Evolutionary conservation across 1,140 invertebrate genomes (phyloP).

Genomic region (Heliconius hermathena): DNA sequence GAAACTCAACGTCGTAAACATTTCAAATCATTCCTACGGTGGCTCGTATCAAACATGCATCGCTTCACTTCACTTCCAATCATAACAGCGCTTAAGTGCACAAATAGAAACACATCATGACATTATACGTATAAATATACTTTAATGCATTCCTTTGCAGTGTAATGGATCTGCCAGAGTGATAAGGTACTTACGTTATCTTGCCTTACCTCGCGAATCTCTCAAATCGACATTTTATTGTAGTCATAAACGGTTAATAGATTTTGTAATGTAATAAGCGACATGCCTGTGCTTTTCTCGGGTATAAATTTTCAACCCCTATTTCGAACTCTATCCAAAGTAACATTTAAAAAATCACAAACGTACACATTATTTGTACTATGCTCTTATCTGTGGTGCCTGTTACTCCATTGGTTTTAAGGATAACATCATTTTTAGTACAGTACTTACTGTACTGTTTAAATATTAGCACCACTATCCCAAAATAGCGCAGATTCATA

Average conservation of each 20-base stretch:
- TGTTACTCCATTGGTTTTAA: too few relatives aligned
- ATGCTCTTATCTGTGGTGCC: too few relatives aligned
- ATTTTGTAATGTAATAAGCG: too few relatives aligned
- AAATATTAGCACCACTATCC: too few relatives aligned
- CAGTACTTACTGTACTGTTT: too few relatives aligned
- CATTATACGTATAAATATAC: slow-evolving; percentile 25
- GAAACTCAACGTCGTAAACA: neutral
- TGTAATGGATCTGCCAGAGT: slow-evolving; percentile 32
- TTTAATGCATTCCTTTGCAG: slow-evolving; percentile 33
- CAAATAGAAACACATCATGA: slow-evolving; percentile 35
- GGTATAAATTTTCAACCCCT: too few relatives aligned
- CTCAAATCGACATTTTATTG: neutral
- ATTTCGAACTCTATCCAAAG: too few relatives aligned
- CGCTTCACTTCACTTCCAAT: slow-evolving; percentile 19
- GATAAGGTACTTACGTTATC: neutral
- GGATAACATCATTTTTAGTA: too few relatives aligned
- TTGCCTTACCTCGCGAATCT: neutral
- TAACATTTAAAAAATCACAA: too few relatives aligned
- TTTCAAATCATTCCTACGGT: neutral
- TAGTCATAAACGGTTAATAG: neutral
- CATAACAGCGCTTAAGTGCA: slow-evolving; percentile 34
- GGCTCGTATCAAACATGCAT: slow-evolving; percentile 2
- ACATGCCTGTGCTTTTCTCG: too few relatives aligned
- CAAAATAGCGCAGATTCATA: too few relatives aligned
- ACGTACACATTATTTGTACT: too few relatives aligned